Percentiles rank a stretch among this genome's conserved stretches.
Conservation (phyloP, 2,888 invertebrate species). For the Linyphia triangularis region DNA sequence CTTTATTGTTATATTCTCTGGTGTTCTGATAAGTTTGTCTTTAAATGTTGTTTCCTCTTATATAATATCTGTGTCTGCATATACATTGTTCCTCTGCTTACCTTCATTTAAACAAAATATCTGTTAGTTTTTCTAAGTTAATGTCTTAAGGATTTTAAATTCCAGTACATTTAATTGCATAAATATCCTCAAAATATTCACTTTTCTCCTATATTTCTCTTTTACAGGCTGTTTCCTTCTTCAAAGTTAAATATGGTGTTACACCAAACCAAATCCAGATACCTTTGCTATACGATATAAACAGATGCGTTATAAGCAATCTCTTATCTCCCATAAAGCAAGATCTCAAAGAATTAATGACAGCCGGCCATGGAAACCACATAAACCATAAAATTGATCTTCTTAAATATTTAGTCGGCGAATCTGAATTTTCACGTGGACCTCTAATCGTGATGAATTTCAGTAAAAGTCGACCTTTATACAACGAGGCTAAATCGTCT, state of each 20-base stretch:
- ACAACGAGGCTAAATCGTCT: neutral
- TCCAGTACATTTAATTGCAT: too few species aligned
- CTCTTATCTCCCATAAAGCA: neutral
- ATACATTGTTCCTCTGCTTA: too few species aligned
- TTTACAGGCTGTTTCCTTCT: slow-evolving; percentile 14
- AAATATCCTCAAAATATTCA: too few species aligned
- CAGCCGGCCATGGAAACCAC: neutral
- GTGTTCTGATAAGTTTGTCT: too few species aligned
- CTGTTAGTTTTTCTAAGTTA: too few species aligned
- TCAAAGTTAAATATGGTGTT: neutral
- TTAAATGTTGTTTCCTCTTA: too few species aligned
- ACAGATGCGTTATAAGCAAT: neutral
- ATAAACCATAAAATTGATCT: slow-evolving; percentile 20
- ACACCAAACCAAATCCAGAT: neutral
- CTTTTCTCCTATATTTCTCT: too few species aligned
- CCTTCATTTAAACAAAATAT: too few species aligned
- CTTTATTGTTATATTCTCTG: too few species aligned
- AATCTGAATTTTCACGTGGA: neutral
- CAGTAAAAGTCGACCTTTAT: neutral
- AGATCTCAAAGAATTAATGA: neutral
- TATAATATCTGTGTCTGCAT: too few species aligned
- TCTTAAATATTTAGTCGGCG: slow-evolving; percentile 20
- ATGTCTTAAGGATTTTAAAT: too few species aligned
- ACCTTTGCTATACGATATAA: neutral
- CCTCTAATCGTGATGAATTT: neutral